A percentile compares a stretch with the other conserved stretches of the same genome.
Evolutionary conservation across 2,888 invertebrate genomes (phyloP).

Genomic region (Lochmaea crataegi): DNA sequence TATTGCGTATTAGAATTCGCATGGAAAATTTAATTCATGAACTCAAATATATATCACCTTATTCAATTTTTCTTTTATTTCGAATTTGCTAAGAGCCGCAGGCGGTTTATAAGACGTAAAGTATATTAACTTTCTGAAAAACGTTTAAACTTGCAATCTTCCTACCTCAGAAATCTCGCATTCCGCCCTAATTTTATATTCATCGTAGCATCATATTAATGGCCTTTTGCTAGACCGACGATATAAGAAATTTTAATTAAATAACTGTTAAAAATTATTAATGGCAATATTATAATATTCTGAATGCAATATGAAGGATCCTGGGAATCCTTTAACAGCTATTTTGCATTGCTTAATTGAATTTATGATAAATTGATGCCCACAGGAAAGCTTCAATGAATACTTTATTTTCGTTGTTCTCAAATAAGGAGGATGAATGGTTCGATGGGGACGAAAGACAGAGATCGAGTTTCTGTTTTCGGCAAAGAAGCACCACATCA

Average conservation of each 20-base stretch:
- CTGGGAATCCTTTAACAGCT: slow-evolving; percentile 32
- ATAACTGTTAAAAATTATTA: slow-evolving; percentile 40
- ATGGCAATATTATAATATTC: slow-evolving; percentile 38
- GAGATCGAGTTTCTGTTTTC: no score
- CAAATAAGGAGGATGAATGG: background rate
- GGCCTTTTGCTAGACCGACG: slow-evolving; percentile 13
- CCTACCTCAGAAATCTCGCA: slow-evolving; percentile 10
- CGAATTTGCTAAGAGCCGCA: background rate
- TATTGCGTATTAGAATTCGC: background rate
- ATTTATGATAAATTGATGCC: slow-evolving; percentile 36
- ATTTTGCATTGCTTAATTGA: slow-evolving; percentile 43
- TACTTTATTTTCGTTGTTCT: slow-evolving; percentile 21
- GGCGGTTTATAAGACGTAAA: slow-evolving; percentile 8
- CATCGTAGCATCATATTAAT: slow-evolving; percentile 14
- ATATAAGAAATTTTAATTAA: slow-evolving; percentile 36
- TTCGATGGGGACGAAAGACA: background rate
- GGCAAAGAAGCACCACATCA: no score
- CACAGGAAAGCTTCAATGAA: slow-evolving; percentile 30
- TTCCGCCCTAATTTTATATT: slow-evolving; percentile 21
- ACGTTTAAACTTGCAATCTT: slow-evolving; percentile 5
- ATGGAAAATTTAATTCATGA: background rate
- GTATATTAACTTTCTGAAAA: background rate
- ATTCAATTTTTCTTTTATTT: slow-evolving; percentile 3
- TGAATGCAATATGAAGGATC: slow-evolving; percentile 30
- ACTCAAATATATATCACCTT: background rate